Percentiles rank a stretch among this genome's conserved stretches.
Evolutionary conservation across 2,113 vertebrate genomes (phyloP).

Genomic region (Heterocephalus glaber): DNA sequence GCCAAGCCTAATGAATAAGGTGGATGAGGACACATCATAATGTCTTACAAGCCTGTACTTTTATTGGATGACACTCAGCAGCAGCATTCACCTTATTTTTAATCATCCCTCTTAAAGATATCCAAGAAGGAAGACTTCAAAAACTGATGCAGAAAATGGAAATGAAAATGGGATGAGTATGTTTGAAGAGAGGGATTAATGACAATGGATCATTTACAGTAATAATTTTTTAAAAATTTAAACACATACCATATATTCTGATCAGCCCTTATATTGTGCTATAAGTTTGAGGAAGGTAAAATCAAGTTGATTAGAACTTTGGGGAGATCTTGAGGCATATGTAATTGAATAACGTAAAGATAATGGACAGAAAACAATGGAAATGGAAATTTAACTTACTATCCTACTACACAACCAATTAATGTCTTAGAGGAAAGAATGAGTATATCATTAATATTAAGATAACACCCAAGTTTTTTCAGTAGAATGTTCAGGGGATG

Average conservation of each 20-base stretch:
- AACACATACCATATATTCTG: background rate
- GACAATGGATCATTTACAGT: background rate
- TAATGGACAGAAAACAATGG: background rate
- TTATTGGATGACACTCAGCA: background rate
- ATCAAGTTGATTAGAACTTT: background rate
- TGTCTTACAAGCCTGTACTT: background rate
- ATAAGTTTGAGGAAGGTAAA: background rate
- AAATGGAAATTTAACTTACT: constrained; percentile 6
- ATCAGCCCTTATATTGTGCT: background rate
- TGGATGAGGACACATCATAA: background rate
- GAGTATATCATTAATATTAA: background rate
- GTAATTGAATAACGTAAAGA: background rate
- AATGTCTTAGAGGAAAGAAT: background rate
- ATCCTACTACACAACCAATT: background rate
- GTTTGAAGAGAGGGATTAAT: background rate
- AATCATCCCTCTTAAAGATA: background rate
- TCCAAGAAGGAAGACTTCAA: background rate
- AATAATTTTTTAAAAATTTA: background rate
- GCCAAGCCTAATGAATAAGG: background rate
- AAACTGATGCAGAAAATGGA: background rate
- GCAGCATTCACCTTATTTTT: background rate
- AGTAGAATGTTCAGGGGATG: background rate
- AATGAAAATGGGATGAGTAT: background rate
- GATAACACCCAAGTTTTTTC: background rate
- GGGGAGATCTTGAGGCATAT: background rate